Percentiles rank a stretch among this genome's conserved stretches.
Evolutionary conservation across 2,888 invertebrate species (phyloP).

Genomic region (Cerastis leucographa): DNA sequence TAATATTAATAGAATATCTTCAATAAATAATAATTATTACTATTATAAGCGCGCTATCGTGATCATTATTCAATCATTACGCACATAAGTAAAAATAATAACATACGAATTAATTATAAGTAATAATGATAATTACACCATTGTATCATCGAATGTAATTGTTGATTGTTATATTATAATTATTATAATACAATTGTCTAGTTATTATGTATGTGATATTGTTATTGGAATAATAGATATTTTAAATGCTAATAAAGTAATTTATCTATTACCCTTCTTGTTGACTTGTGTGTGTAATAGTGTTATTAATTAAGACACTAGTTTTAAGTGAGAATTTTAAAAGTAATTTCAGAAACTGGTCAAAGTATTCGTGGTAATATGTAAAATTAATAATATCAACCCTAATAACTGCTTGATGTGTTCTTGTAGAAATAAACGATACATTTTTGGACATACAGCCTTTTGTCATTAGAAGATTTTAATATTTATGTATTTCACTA

Average conservation of each 20-base stretch:
- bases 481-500: conserved; percentile 24
- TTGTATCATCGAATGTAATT: conserved; percentile 89
- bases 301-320: conserved; percentile 73
- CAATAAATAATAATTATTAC: conserved; percentile 62
- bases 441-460: conserved; percentile 53
- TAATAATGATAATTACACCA: conserved; percentile 80
- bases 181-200: conserved; percentile 84
- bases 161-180: conserved; percentile 87
- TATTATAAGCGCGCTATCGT: conserved; percentile 71
- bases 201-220: conserved; percentile 89
- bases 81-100: conserved; percentile 80
- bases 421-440: conserved; percentile 53
- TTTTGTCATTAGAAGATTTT: conserved; percentile 49
- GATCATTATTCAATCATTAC: conserved; percentile 82
- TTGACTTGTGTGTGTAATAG: conserved; percentile 88
- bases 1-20: conserved; percentile 67
- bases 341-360: conserved; percentile 63
- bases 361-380: conserved; percentile 51
- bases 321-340: conserved; percentile 67
- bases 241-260: conserved; percentile 83
- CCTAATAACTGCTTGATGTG: conserved; percentile 63
- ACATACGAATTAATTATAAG: conserved; percentile 86
- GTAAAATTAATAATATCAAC: conserved; percentile 43
- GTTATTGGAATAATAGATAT: conserved; percentile 89
- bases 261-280: conserved; percentile 87